Evolutionary conservation across 2,888 invertebrate species (phyloP).

Genomic region (Drosophila stalkeri): DNA sequence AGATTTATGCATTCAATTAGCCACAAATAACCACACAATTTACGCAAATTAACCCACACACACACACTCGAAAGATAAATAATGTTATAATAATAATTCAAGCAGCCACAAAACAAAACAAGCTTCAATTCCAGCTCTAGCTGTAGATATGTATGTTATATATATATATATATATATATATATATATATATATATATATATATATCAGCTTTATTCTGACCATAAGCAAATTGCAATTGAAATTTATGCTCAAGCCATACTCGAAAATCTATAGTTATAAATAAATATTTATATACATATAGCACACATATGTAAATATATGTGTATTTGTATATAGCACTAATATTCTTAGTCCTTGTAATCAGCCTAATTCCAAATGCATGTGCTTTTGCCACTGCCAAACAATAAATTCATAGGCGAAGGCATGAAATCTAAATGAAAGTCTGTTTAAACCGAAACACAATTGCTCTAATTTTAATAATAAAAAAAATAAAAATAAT

Average conservation of each 20-base stretch:
- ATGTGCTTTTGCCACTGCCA: conserved; percentile 30
- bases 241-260: conserved; percentile 52
- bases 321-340: conserved; percentile 14
- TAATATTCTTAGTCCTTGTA: conserved; percentile 48
- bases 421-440: neutral
- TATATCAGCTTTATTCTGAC: conserved; percentile 17
- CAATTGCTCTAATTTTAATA: conserved; percentile 8
- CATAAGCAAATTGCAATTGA: conserved; percentile 62
- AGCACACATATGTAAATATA: neutral
- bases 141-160: neutral
- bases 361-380: conserved; percentile 59
- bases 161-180: too few species aligned
- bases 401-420: conserved; percentile 30
- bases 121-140: conserved; percentile 46
- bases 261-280: conserved; percentile 19
- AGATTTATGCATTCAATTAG: conserved; percentile 69
- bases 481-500: neutral
- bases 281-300: conserved; percentile 16
- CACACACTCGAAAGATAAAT: conserved; percentile 50
- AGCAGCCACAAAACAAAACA: conserved; percentile 64
- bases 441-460: conserved; percentile 1
- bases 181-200: neutral
- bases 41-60: conserved; percentile 58
- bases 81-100: conserved; percentile 68
- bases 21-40: conserved; percentile 73